A percentile compares a stretch with the other conserved stretches of the same genome.
phyloP scores from a whole-genome alignment of 2,113 vertebrate genomes.

The Fregetta grallaria region DNA sequence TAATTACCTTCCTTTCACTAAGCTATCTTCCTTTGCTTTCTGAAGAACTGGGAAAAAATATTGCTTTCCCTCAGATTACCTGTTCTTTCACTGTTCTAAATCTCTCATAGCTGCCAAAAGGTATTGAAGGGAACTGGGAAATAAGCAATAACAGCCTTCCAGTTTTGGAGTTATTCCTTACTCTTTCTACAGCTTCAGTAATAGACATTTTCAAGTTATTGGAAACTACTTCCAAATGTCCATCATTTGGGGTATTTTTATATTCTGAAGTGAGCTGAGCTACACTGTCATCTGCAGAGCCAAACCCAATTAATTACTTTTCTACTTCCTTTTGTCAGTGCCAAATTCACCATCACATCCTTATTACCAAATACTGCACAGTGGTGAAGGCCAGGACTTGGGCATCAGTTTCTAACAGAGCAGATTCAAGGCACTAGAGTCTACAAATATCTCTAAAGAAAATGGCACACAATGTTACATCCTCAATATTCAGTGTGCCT shows the following conservation, averaged over 20 bases:
- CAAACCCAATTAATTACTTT: slow-evolving; percentile 9
- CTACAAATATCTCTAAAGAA: neutral
- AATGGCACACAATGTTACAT: neutral
- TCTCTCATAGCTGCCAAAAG: neutral
- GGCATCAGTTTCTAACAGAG: neutral
- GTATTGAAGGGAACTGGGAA: neutral
- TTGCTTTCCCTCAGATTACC: neutral
- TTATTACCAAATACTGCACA: neutral
- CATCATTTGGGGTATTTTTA: neutral
- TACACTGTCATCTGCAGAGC: neutral
- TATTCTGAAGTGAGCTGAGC: neutral
- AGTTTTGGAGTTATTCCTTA: neutral
- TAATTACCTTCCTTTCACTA: neutral
- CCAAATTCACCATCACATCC: neutral
- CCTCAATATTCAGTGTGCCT: neutral
- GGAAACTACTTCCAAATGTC: neutral
- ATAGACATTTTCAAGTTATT: neutral
- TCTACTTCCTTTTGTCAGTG: neutral
- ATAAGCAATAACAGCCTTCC: neutral
- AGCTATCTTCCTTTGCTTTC: neutral
- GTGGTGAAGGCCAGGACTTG: neutral
- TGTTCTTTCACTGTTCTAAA: neutral
- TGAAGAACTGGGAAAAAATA: neutral
- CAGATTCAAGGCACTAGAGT: neutral
- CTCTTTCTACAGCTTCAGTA: neutral